These are phyloP conservation scores for Periparus ater DNA, from an alignment of 2,797 vertebrate species.

Conservation along the genomic window DNA sequence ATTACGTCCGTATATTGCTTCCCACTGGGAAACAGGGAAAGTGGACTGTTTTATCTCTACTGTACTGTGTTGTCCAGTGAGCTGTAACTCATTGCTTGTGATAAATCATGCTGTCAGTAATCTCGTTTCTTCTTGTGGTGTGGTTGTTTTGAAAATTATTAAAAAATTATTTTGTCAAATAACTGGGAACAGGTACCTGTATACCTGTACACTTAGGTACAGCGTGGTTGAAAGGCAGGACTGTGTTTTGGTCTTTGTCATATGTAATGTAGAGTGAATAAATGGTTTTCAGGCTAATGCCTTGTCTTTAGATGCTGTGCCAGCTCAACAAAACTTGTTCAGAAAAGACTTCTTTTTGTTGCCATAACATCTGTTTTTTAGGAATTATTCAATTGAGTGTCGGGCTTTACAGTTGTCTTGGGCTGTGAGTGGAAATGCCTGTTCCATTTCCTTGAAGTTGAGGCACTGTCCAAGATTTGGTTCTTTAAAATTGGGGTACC, in stretches of 20 bases:
- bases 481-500: background rate
- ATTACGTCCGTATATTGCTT: background rate
- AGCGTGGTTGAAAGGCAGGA: background rate
- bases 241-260: background rate
- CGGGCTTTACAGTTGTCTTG: background rate
- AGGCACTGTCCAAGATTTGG: background rate
- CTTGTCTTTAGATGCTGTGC: background rate
- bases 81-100: background rate
- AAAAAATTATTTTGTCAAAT: background rate
- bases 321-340: background rate
- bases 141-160: background rate
- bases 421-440: background rate
- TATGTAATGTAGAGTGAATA: background rate
- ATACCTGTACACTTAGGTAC: background rate
- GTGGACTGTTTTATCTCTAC: background rate
- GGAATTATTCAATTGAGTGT: background rate
- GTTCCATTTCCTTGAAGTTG: background rate
- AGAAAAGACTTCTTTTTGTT: background rate
- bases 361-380: background rate
- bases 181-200: background rate
- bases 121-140: background rate
- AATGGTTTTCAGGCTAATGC: background rate
- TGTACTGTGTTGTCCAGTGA: accelerated
- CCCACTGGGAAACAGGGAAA: background rate
- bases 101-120: background rate